These are phyloP conservation scores for Butorides virescens DNA, from an alignment of 2,113 vertebrate species.

Conservation along the genomic window DNA sequence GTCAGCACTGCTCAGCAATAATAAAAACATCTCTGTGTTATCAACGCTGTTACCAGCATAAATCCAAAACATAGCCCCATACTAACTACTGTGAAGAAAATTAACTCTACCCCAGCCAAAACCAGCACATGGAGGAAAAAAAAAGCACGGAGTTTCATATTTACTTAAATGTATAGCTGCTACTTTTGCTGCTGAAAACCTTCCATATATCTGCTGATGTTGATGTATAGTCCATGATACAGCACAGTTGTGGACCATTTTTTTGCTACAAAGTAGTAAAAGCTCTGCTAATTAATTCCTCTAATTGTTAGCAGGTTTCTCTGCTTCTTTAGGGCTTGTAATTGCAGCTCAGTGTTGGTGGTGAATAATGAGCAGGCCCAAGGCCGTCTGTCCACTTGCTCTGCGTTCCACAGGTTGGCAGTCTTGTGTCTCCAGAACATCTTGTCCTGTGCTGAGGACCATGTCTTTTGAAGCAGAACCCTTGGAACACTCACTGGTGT, in stretches of 20 bases:
- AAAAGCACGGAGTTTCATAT: not conserved
- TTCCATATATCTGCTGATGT: not conserved
- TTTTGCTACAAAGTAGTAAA: not conserved
- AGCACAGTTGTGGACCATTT: accelerated
- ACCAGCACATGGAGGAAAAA: not conserved
- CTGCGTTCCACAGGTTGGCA: not conserved
- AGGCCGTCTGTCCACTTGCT: not conserved
- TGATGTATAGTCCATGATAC: not conserved
- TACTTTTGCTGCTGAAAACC: not conserved
- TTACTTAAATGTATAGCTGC: not conserved
- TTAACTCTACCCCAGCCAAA: no score
- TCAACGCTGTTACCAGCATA: no score
- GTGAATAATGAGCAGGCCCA: not conserved
- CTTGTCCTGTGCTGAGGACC: not conserved
- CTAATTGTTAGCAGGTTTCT: not conserved
- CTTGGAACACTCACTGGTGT: not conserved
- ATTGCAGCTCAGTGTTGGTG: not conserved
- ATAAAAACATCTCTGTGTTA: no score
- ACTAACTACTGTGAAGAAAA: no score
- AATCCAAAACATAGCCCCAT: no score
- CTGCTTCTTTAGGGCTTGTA: not conserved
- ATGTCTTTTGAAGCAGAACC: not conserved
- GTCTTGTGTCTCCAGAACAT: not conserved
- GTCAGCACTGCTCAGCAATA: no score
- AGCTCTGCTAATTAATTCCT: not conserved